A percentile compares a stretch with the other conserved stretches of the same genome.
phyloP scores from a whole-genome alignment of 2,888 invertebrate species.

The Buathra laborator region DNA sequence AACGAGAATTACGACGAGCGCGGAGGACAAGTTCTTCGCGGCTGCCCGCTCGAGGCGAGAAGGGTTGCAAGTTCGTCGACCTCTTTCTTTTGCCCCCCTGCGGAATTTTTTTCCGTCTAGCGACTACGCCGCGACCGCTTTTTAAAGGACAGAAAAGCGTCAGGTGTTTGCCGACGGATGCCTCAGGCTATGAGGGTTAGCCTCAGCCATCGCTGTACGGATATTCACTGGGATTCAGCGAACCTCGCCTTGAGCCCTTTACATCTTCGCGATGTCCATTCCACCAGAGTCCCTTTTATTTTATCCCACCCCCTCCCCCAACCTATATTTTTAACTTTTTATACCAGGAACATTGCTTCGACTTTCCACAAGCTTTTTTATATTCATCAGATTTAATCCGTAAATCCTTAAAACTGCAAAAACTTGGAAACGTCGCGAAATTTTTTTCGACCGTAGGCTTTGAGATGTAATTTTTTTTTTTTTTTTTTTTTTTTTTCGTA shows the following conservation, averaged over 20 bases:
- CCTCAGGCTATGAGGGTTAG: constrained; percentile 60
- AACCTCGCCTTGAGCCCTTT: constrained; percentile 62
- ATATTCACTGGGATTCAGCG: constrained; percentile 63
- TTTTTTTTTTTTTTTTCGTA: constrained; percentile 18
- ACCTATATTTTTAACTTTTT: constrained; percentile 16
- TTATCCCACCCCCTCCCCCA: neutral
- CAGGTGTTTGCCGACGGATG: constrained; percentile 71
- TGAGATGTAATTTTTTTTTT: constrained; percentile 7
- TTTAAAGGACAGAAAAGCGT: constrained; percentile 68
- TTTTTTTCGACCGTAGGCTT: constrained; percentile 31
- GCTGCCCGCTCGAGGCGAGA: constrained; percentile 20
- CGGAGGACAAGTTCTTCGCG: constrained; percentile 40
- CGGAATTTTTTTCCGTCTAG: constrained; percentile 58
- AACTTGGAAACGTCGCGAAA: constrained; percentile 13
- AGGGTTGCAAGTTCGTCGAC: constrained; percentile 71
- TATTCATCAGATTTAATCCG: constrained; percentile 40
- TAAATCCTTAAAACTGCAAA: constrained; percentile 39
- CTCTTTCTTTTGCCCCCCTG: constrained; percentile 56
- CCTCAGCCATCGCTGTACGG: constrained; percentile 55
- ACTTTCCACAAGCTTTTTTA: constrained; percentile 27
- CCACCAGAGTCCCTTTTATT: constrained; percentile 28
- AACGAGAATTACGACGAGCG: constrained; percentile 1
- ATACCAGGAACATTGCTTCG: neutral
- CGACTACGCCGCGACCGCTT: constrained; percentile 39
- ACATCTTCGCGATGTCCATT: constrained; percentile 55